Base-by-base conservation (phyloP, 2,888 invertebrate genomes). In the Seira musarum region DNA sequence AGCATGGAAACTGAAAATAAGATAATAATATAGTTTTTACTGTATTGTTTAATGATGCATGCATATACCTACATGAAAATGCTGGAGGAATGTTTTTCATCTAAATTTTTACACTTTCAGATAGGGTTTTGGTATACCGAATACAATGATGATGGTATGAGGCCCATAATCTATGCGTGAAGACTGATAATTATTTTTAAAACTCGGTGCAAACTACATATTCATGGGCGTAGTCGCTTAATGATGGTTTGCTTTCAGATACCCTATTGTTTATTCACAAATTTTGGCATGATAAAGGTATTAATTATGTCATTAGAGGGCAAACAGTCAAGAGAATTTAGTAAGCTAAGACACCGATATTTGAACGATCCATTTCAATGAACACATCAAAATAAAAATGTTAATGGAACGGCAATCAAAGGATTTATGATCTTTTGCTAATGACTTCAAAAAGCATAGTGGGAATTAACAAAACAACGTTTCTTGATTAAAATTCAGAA, bases 341-440 rank as follows among this genome's bases (percentile, higher is more conserved):
- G 49, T 13, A 49, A n/a, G 49, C n/a, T n/a, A n/a, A n/a, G n/a
- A n/a, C n/a, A n/a, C n/a, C n/a, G n/a, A n/a, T n/a, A n/a, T 49
- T 15, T 3, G 49, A 49, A 13, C 17, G 49, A 49, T 49, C 15
- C 17, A 49, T 49, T 49, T 49, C 49, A 49, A 49, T 49, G 49
- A 13, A 49, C 49, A 49, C 71, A 63, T 71, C 60, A 71, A 30
- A 30, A 63, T 40, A 63, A 19, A 71, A 30, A 61, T 60, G 61
- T 46, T 61, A 61, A 71, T 71, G 71, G 63, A 46, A 71, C 61
- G 63, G 63, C 63, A 63, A 71, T 71, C 71, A 71, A 63, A 19
- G 63, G 71, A 71, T 71, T 71, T 71, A 63, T 71, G 30, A 71
- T 61, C 40, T 61, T 71, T 71, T 46, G 71, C 49, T 49, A 49